Evolutionary conservation across 2,797 vertebrate genomes (phyloP), one percentile per base, ranked within the genome.

Genomic region (Hylomyscus alleni): DNA sequence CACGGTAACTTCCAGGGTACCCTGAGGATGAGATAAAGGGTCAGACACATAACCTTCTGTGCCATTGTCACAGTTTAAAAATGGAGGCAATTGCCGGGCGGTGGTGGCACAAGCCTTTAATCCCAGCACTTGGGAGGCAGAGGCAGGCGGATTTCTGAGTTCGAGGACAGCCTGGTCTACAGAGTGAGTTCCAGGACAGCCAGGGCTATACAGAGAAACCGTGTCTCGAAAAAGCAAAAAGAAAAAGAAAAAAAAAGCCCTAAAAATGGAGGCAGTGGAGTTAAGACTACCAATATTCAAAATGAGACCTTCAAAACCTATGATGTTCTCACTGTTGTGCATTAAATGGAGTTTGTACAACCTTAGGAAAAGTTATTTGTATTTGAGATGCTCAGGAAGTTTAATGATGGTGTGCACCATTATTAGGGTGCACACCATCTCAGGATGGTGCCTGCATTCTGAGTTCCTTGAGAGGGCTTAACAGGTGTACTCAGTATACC

Each of bases 1-100:
- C 98, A 99, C 13, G 99, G 99, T 99, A 98, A 98, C 88, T 31
- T 9, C 29, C 44, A 84, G 40, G 62, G 19, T n/a, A 37, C 14
- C 82, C 20, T 22, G 50, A 44, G 7, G 60, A 29, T 78, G 72
- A 89, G 54, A 67, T 40, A 56, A 89, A 44, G 6, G 12, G 58
- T 34, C n/a, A 76, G 56, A 62, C n/a, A 86, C 37, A 20, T 44
- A 19, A 65, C 6, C 17, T 73, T 91, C 50, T 40, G 75, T 84
- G 52, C n/a, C 52, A 34, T 0, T 24, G 13, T 85, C 40, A 37
- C 4, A 24, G n/a, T 56, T 89, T 89, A 50, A 69, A 73, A 82
- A n/a, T 54, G 34, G 40, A 58, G 60, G 83, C 37, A 40, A 12
- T 62, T 44, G 44, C 44, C 6, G 44, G 44, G 44, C 44, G 44